Percentiles rank a stretch among this genome's conserved stretches.
phyloP scores from a whole-genome alignment of 1,140 invertebrate species.

The Drosophila cardini region DNA sequence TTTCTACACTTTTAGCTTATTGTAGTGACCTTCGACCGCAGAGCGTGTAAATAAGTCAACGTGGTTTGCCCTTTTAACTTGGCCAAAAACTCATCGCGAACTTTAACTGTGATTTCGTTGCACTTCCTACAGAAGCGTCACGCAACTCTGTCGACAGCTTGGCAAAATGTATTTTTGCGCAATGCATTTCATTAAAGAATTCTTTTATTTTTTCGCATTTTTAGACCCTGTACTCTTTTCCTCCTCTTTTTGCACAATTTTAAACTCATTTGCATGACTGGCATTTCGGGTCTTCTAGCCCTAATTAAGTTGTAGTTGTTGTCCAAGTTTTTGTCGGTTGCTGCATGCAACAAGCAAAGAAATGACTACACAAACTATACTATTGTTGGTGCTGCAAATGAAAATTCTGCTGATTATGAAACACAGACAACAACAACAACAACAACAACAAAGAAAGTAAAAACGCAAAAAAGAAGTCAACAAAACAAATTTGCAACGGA shows the following conservation, averaged over 20 bases:
- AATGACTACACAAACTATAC: neutral
- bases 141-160: conserved; percentile 43
- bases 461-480: conserved; percentile 2
- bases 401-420: conserved; percentile 17
- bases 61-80: conserved; percentile 33
- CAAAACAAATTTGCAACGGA: conserved; percentile 6
- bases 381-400: neutral
- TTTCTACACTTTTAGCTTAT: neutral
- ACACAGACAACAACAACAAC: neutral
- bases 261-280: conserved; percentile 61
- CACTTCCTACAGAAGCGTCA: conserved; percentile 11
- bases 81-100: conserved; percentile 1
- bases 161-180: conserved; percentile 45
- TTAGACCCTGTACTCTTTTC: no score
- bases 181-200: conserved; percentile 64
- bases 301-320: conserved; percentile 51
- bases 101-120: neutral
- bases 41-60: conserved; percentile 22
- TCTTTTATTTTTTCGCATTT: conserved; percentile 12
- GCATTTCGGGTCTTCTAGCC: neutral
- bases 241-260: conserved; percentile 49
- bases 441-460: no score
- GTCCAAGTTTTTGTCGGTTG: neutral
- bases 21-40: conserved; percentile 21
- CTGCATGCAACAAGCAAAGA: conserved; percentile 9